Base-by-base conservation (phyloP, 2,113 vertebrate species). In the Scopus umbretta region DNA sequence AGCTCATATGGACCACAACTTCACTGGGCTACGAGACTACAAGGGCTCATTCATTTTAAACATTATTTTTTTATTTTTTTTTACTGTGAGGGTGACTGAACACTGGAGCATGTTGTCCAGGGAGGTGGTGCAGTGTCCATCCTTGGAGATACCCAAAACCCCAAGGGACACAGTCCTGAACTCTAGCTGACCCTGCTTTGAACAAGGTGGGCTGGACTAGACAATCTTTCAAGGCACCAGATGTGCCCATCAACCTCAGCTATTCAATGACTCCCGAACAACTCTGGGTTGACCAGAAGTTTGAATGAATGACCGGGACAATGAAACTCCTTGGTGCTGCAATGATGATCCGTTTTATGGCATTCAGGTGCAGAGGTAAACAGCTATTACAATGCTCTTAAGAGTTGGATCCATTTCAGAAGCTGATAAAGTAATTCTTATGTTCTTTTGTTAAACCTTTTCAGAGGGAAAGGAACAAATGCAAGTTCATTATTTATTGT, bases 341-440 rank as follows among this genome's bases (percentile, higher is more conserved):
- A 94, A 85, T 96, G 87, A 87, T 81, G 2, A 61, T 87, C 78
- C 90, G 70, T 10, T 96, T 97, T 97, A 97, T 95, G 87, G 87
- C 75, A 72, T 52, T 82, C 11, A 7, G 58, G 95, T 91, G 47
- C 91, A 97, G 93, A 95, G 90, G 95, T 95, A 82, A 96, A 96
- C 19, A 62, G 61, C 89, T 89, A 95, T 94, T 92, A 93, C 82
- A 86, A 68, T 52, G 90, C 94, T 93, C 93, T 97, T 94, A 95
- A 88, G 75, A 88, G 72, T 7, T 97, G 95, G 95, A 95, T 67
- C 47, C 18, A 67, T 92, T 94, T 96, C 95, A 94, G 82, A 80
- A 96, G 85, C 79, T 86, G 63, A 93, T 38, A 30, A 79, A 88
- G 62, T 76, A 88, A 62, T 83, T 80, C 70, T 94, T 87, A 87